These are phyloP conservation scores for Sparus aurata DNA, from an alignment of 2,797 vertebrate species.

Conservation along the genomic window DNA sequence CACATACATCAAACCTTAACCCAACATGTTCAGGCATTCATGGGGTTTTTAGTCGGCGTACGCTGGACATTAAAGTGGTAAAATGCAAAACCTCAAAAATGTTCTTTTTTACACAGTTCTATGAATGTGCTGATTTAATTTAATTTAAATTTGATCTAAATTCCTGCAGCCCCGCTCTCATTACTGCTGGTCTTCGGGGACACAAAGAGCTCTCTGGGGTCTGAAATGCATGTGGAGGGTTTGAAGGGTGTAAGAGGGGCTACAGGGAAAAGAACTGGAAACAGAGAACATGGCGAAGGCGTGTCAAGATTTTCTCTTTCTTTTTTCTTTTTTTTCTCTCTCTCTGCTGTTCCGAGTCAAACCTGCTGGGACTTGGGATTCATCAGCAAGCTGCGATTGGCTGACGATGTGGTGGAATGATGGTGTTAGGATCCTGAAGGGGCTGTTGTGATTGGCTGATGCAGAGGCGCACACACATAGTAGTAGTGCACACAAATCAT, in stretches of 20 bases:
- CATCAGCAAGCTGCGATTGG: conserved; percentile 74
- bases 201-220: conserved; percentile 9
- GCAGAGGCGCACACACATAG: conserved; percentile 14
- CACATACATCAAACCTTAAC: too few relatives aligned
- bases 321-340: background rate
- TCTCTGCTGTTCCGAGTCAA: conserved; percentile 52
- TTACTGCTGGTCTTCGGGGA: background rate
- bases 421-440: conserved; percentile 69
- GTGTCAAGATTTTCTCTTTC: conserved; percentile 45
- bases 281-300: conserved; percentile 41
- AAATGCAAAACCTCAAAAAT: background rate
- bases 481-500: conserved; percentile 28
- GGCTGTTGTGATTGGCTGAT: conserved; percentile 72
- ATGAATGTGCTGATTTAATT: background rate
- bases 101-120: background rate
- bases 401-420: conserved; percentile 78
- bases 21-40: too few relatives aligned
- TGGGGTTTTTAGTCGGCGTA: too few relatives aligned
- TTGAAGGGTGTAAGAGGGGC: background rate
- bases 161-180: background rate
- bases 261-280: conserved; percentile 10
- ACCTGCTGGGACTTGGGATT: conserved; percentile 70
- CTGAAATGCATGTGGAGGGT: conserved; percentile 1
- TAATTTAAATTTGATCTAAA: background rate
- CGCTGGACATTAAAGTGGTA: too few relatives aligned